These are phyloP conservation scores for Lacanobia wlatinum DNA, from an alignment of 2,888 invertebrate species.

Conservation along the genomic window DNA sequence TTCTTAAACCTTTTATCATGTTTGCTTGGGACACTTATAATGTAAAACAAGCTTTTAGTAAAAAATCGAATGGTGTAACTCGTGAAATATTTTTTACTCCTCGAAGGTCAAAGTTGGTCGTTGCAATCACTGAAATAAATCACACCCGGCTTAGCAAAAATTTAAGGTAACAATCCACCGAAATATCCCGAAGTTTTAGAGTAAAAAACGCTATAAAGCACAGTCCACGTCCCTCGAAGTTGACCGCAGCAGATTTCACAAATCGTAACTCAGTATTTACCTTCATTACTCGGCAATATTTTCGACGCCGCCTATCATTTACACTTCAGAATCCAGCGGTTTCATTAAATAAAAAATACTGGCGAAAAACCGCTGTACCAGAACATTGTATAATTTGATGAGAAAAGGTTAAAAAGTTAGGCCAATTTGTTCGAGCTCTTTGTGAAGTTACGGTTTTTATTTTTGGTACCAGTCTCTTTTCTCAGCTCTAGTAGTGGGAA, in stretches of 20 bases:
- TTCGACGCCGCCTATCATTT: constrained; percentile 58
- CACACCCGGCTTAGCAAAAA: neutral
- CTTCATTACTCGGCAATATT: constrained; percentile 64
- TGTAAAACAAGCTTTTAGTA: no score
- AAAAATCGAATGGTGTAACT: no score
- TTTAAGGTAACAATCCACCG: constrained; percentile 15
- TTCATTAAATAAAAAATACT: constrained; percentile 73
- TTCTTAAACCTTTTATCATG: no score
- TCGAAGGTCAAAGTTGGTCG: neutral
- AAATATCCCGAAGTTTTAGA: constrained; percentile 20
- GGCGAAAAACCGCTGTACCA: constrained; percentile 67
- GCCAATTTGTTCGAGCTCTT: constrained; percentile 73
- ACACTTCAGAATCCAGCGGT: constrained; percentile 68
- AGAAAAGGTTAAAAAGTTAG: constrained; percentile 78
- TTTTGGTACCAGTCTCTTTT: constrained; percentile 42
- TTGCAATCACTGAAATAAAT: constrained; percentile 12
- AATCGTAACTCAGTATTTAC: constrained; percentile 61
- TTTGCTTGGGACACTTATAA: no score
- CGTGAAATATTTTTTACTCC: no score
- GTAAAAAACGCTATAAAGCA: constrained; percentile 48
- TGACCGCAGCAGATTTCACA: constrained; percentile 57
- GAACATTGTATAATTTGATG: constrained; percentile 74
- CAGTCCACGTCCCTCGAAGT: constrained; percentile 32
- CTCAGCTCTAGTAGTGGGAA: constrained; percentile 39
- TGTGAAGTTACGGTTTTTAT: constrained; percentile 66